Evolutionary conservation across 2,888 invertebrate species (phyloP), one percentile per base, ranked within the genome.

Genomic region (Epinotia bilunana): DNA sequence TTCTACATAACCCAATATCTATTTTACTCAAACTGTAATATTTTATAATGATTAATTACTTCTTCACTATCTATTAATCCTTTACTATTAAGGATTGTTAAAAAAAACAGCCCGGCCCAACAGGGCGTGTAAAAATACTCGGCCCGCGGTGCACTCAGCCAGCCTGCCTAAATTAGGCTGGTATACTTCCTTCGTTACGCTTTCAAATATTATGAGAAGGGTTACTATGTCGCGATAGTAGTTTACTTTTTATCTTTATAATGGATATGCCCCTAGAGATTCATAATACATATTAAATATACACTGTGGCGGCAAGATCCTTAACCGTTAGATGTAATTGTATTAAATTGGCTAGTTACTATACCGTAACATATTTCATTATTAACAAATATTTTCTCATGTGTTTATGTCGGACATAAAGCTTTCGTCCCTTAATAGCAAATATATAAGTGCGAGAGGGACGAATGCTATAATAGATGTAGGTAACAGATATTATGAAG

Each of bases 111-210:
- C 49, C 60, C 39, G 28, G 62, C 68, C 69, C 73, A 69, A 62
- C 73, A 57, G 33, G 55, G 62, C 63, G 69, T n/a, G 62, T 69
- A 57, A 69, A 74, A 74, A 74, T 74, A 74, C 57, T 65, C 60
- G 20, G 23, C 46, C 28, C 43, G 60, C 28, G 68, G 43, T 16
- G 58, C 64, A 18, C 58, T 49, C 58, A 4, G 63, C 13, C 23
- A 18, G 43, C 33, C 68, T 69, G 73, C 33, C 68, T 69, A 69
- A 63, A 57, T 63, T 74, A 57, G 62, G 62, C 18, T 68, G 55
- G 16, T 18, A n/a, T n/a, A 39, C 7, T 28, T 28, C 3, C n/a
- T 20, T 69, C 18, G 20, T 33, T 73, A 67, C 49, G n/a, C 61
- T 53, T 43, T 68, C 55, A 43, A 58, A 68, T 68, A 57, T 57